phyloP scores from a whole-genome alignment of 2,797 vertebrate species.

The Allobates femoralis region DNA sequence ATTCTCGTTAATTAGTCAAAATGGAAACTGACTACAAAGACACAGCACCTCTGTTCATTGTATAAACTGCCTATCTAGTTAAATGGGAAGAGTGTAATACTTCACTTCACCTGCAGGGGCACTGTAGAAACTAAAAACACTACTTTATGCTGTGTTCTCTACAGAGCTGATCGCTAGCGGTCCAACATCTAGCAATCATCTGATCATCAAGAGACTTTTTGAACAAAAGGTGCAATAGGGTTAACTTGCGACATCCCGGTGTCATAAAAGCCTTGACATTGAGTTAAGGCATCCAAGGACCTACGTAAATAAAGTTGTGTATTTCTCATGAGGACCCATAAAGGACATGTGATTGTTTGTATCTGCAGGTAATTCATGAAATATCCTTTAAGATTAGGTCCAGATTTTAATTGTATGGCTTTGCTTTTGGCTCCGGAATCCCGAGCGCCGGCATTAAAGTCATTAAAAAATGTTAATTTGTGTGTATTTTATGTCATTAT shows the following conservation, averaged over 20 bases:
- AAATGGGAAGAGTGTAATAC: neutral
- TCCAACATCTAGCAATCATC: neutral
- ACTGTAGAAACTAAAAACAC: neutral
- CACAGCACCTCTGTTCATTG: no score
- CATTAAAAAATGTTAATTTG: conserved; percentile 63
- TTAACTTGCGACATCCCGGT: neutral
- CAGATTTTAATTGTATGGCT: conserved; percentile 41
- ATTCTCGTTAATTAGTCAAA: no score
- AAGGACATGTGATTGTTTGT: neutral
- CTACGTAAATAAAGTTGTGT: neutral
- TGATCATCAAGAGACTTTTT: neutral
- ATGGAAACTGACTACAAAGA: no score
- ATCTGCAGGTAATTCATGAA: conserved; percentile 20
- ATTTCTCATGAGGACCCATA: neutral
- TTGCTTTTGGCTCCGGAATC: neutral
- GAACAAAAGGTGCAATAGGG: neutral
- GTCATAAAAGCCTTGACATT: neutral
- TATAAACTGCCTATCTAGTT: no score
- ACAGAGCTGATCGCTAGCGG: neutral
- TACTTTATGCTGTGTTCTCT: neutral
- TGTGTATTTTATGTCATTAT: conserved; percentile 60
- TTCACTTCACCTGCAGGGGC: neutral
- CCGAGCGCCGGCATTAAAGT: conserved; percentile 18
- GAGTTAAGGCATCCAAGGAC: neutral
- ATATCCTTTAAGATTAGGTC: conserved; percentile 34